Percentiles rank a stretch among this genome's conserved stretches.
These are phyloP conservation scores for Lutraria rhynchaena DNA, from an alignment of 1,140 invertebrate species.

Conservation along the genomic window DNA sequence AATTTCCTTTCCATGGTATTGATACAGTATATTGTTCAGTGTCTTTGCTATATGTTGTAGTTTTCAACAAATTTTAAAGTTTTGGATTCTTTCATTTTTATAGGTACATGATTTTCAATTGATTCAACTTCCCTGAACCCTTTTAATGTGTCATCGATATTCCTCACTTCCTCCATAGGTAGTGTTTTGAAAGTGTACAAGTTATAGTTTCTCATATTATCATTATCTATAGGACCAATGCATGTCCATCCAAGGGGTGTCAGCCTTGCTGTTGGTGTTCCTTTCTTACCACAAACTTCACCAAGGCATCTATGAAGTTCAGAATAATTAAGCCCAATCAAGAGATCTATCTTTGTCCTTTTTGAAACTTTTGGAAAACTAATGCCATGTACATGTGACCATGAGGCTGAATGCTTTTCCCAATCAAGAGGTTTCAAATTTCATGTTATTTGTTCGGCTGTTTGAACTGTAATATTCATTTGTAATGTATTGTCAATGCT, in stretches of 20 bases:
- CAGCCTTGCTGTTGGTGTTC: not conserved
- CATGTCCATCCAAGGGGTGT: constrained; percentile 31
- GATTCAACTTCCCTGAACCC: constrained; percentile 7
- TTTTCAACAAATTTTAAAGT: not conserved
- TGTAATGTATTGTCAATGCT: not conserved
- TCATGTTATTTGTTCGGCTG: constrained; percentile 1
- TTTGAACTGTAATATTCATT: not conserved
- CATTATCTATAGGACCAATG: not conserved
- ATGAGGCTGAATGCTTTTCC: not conserved
- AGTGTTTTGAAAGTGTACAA: not conserved
- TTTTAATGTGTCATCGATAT: constrained; percentile 3
- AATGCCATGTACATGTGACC: constrained; percentile 8
- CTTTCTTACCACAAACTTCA: not conserved
- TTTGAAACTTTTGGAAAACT: not conserved
- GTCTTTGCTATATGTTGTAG: not conserved
- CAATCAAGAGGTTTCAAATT: constrained; percentile 1
- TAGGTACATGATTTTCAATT: not conserved
- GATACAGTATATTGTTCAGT: constrained; percentile 9
- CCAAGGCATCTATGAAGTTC: not conserved
- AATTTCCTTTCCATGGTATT: constrained; percentile 49
- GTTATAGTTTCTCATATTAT: not conserved
- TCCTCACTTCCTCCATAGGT: not conserved
- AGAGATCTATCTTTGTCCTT: constrained; percentile 10
- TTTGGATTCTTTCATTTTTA: not conserved
- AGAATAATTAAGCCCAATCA: constrained; percentile 10